Evolutionary conservation across 2,888 invertebrate genomes (phyloP), one percentile per base, ranked within the genome.

Genomic region (Andricus curvator): DNA sequence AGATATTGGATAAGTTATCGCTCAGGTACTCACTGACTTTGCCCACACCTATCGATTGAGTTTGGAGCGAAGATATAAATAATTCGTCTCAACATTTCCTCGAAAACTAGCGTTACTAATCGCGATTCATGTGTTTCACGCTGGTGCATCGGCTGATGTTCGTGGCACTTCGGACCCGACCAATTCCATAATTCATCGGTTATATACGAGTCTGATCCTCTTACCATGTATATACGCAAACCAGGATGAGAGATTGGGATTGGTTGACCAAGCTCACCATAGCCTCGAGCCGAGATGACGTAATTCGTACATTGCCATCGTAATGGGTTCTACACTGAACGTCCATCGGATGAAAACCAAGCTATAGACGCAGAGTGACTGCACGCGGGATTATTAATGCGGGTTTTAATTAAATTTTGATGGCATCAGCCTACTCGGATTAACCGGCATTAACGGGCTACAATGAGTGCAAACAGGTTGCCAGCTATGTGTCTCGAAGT

Each of bases 121-220:
- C 56, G 11, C 56, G n/a, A 56, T 56, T 62, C 13, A 62, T 25
- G 15, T 15, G 22, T 25, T 25, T 62, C 17, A 15, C 1, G 22
- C 62, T 62, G 5, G 25, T 25, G 62, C 22, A 25, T 6, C 13
- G 25, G 62, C 25, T 62, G 62, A 62, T 15, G 17, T 25, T 25
- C 62, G 8, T 76, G 76, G 62, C 68, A 67, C 48, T 56, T 62
- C 15, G 15, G 25, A 22, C 62, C 80, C 78, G 78, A 60, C 81
- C 85, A 83, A 85, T 85, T 82, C 83, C 81, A 86, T 88, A 85
- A 87, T 85, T 87, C 85, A 88, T 79, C 79, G 84, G 84, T 86
- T 87, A 86, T 85, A 83, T 83, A 85, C 80, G 84, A 82, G 84
- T 82, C 33, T 87, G 86, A 89, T 89, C 88, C 88, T 88, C 89